Evolutionary conservation across 92 coral and sea anemone genomes (phyloP).

Genomic region (Zoanthus sansibaricus): DNA sequence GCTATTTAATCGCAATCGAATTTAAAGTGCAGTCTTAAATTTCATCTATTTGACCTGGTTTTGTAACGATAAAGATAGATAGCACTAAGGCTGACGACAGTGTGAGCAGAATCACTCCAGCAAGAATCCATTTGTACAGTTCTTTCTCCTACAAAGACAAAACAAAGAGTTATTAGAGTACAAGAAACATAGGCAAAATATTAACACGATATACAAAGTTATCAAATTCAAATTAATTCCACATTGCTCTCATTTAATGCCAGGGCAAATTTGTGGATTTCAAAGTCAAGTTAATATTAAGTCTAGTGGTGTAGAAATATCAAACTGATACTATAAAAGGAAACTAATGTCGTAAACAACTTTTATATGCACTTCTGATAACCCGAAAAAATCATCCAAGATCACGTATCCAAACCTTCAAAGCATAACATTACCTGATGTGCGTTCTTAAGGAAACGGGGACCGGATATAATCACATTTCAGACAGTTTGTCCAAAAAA

Average conservation of each 20-base stretch:
- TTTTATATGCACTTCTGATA: no score
- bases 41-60: conserved; percentile 12
- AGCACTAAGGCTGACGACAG: not conserved
- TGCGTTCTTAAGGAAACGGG: no score
- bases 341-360: no score
- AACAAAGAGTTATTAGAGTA: not conserved
- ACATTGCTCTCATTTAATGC: not conserved
- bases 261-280: not conserved
- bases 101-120: conserved; percentile 9
- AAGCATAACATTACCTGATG: no score
- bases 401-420: no score
- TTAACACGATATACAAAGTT: not conserved
- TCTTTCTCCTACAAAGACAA: conserved; percentile 21
- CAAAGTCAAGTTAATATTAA: no score
- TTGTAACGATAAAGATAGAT: conserved; percentile 3
- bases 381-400: no score
- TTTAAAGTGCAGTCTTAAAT: not conserved
- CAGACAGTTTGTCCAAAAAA: no score
- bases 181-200: not conserved
- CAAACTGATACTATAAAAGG: no score
- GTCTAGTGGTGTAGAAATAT: no score
- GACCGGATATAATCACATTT: no score
- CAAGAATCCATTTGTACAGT: conserved; percentile 18
- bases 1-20: not conserved
- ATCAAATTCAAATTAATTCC: not conserved